Evolutionary conservation across 2,797 vertebrate species (phyloP), one percentile per base, ranked within the genome.

Genomic region (Ctenopoma kingsleyae): DNA sequence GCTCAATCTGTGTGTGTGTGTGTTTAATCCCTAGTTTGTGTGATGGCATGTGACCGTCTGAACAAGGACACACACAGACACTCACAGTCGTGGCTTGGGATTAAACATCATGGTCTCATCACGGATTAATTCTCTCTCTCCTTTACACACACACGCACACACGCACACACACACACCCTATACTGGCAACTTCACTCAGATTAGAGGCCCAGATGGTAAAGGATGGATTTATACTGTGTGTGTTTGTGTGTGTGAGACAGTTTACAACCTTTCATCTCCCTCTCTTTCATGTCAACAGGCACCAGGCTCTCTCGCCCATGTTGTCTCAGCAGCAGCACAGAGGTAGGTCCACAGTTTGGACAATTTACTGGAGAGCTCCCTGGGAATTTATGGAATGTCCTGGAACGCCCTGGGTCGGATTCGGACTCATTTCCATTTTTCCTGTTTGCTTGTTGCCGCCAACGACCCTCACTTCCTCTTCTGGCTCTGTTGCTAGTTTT

Each of bases 21-120:
- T n/a, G n/a, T 80, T 86, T 84, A 85, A 85, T 87, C 86, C 66
- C 32, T 73, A 65, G 66, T 77, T 54, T 75, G 53, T 82, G 82
- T 78, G 78, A 76, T 68, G 84, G 76, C 82, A 87, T 85, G 86
- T 82, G 80, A 73, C 66, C 8, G 48, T 80, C 69, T 46, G 41
- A 43, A 43, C 16, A 17, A 43, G 41, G 41, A 43, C 68, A 67
- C 16, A 63, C 66, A 67, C 63, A 74, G 38, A 76, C 59, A 74
- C 46, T 55, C 58, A 78, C 36, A 32, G 58, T 36, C 48, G 41
- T 55, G 48, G 36, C 13, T 55, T 60, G 70, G 80, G 88, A 88
- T 89, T 89, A 88, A 85, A 89, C 84, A 76, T 67, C 80, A 65
- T 35, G 5, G 71, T 82, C 80, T 88, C 81, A 65, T 87, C 81